phyloP scores from a whole-genome alignment of 2,888 invertebrate species.

The Temnothorax unifasciatus region DNA sequence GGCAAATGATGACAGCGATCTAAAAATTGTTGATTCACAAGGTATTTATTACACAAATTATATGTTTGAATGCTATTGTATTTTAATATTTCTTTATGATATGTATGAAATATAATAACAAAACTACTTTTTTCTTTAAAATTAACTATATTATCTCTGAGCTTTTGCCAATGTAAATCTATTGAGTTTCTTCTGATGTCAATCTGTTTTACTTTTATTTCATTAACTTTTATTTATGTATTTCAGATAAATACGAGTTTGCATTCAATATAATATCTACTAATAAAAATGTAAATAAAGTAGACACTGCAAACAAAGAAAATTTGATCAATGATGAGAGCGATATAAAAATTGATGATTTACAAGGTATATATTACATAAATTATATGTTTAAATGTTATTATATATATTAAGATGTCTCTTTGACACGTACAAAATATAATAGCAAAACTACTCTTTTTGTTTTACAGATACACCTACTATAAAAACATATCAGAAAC shows the following conservation, averaged over 20 bases:
- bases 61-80: not conserved
- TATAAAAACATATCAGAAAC: not conserved
- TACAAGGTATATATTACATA: not conserved
- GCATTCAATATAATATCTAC: not conserved
- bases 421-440: not conserved
- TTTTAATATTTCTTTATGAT: not conserved
- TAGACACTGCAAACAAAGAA: too few species aligned
- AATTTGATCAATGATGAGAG: not conserved
- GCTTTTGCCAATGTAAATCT: not conserved
- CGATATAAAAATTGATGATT: not conserved
- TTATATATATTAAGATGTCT: not conserved
- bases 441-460: not conserved
- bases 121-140: not conserved
- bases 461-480: not conserved
- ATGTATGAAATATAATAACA: not conserved
- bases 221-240: slow-evolving; percentile 20
- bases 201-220: slow-evolving; percentile 12
- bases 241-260: not conserved
- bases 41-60: not conserved
- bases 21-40: not conserved
- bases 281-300: not conserved
- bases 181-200: not conserved
- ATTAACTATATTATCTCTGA: not conserved
- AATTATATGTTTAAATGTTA: not conserved
- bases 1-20: not conserved